Evolutionary conservation across 2,888 invertebrate species (phyloP).

Genomic region (Eugnorisma glareosa): DNA sequence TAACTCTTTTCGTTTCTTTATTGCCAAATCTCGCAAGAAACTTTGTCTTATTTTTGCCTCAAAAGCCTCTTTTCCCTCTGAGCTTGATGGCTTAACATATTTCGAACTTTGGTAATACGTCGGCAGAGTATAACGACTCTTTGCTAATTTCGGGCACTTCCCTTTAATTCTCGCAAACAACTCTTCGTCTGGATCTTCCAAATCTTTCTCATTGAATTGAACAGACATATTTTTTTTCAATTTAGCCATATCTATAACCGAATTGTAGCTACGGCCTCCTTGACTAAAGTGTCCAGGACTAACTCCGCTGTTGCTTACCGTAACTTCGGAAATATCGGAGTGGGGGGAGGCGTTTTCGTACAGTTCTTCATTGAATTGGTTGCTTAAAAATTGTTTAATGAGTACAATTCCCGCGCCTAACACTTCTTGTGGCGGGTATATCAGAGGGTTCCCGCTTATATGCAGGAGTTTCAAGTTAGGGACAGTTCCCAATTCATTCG

Average conservation of each 20-base stretch:
- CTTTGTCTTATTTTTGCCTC: slow-evolving; percentile 82
- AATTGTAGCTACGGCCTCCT: slow-evolving; percentile 81
- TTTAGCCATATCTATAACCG: slow-evolving; percentile 79
- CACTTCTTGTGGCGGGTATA: slow-evolving; percentile 90
- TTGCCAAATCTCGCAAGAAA: slow-evolving; percentile 86
- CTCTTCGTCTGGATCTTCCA: slow-evolving; percentile 75
- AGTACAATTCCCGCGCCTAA: slow-evolving; percentile 87
- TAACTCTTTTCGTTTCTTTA: slow-evolving; percentile 90
- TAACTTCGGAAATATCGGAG: slow-evolving; percentile 77
- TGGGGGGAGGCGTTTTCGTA: slow-evolving; percentile 82
- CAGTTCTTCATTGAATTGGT: slow-evolving; percentile 78
- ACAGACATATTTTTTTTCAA: slow-evolving; percentile 75
- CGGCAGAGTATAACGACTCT: slow-evolving; percentile 82
- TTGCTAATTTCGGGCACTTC: slow-evolving; percentile 83
- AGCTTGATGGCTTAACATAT: slow-evolving; percentile 76
- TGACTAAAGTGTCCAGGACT: slow-evolving; percentile 70
- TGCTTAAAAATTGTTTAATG: slow-evolving; percentile 80
- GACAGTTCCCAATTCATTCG: slow-evolving; percentile 92
- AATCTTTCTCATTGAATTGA: slow-evolving; percentile 81
- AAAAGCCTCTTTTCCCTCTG: slow-evolving; percentile 72
- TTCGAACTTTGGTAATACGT: slow-evolving; percentile 86
- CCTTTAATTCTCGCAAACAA: slow-evolving; percentile 77
- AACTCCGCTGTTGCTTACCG: slow-evolving; percentile 66
- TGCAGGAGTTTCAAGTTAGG: slow-evolving; percentile 91
- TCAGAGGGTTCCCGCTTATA: slow-evolving; percentile 91